These are phyloP conservation scores for Plebejus melissa DNA, from an alignment of 2,888 invertebrate genomes.

Conservation along the genomic window DNA sequence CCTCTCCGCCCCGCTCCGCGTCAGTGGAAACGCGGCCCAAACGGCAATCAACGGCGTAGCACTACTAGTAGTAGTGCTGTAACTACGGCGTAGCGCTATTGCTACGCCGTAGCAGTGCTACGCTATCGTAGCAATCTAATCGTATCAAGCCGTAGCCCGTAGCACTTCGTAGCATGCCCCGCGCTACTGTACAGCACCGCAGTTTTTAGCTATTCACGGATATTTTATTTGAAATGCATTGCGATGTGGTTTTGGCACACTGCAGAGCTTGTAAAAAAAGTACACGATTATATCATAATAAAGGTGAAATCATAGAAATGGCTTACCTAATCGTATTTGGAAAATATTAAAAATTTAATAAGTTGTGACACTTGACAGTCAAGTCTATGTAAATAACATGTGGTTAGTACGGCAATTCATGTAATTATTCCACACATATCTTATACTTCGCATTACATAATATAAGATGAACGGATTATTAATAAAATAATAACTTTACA, in stretches of 20 bases:
- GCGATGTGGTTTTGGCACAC: background rate
- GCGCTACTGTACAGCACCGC: background rate
- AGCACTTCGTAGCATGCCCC: constrained; percentile 1
- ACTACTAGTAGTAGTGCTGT: background rate
- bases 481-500: background rate
- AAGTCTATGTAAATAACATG: background rate
- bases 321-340: background rate
- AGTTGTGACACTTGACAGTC: background rate
- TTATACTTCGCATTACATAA: too few relatives aligned
- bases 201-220: background rate
- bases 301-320: background rate
- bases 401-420: too few relatives aligned
- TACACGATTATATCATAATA: background rate
- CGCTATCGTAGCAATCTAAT: background rate
- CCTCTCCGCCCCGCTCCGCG: too few relatives aligned
- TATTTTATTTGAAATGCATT: background rate
- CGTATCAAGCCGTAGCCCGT: background rate
- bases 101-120: background rate
- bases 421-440: background rate
- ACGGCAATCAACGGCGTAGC: background rate
- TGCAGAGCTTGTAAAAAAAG: background rate
- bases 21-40: too few relatives aligned
- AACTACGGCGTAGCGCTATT: background rate
- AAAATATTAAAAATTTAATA: background rate
- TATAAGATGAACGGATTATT: background rate